These are phyloP conservation scores for Tubiluchus corallicola DNA, from an alignment of 2,888 invertebrate genomes.

Conservation along the genomic window DNA sequence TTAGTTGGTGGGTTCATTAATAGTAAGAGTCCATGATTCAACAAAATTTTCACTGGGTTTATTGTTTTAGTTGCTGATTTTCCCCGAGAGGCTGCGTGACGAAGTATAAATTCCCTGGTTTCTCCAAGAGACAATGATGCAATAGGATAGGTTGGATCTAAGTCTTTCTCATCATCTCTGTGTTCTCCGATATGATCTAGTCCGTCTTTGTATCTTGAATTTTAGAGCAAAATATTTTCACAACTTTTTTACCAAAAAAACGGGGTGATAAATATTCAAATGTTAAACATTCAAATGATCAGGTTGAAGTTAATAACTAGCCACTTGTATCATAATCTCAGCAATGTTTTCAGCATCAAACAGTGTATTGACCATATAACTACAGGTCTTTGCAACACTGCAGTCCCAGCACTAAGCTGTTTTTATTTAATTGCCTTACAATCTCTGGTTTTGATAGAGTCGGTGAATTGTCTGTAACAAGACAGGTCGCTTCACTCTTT, in stretches of 20 bases:
- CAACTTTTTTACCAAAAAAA: background rate
- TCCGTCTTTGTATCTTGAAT: conserved; percentile 44
- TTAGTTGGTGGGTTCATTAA: conserved; percentile 53
- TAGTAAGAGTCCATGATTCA: conserved; percentile 45
- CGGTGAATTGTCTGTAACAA: no score
- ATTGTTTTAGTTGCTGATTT: conserved; percentile 15
- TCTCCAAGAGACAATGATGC: conserved; percentile 48
- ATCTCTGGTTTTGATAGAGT: no score
- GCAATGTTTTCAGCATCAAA: no score
- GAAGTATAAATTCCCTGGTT: conserved; percentile 42
- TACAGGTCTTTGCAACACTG: no score
- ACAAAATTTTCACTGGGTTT: conserved; percentile 31
- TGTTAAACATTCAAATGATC: no score
- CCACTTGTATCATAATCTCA: no score
- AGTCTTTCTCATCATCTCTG: conserved; percentile 46
- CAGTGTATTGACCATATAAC: no score
- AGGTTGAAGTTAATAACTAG: no score
- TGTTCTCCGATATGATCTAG: conserved; percentile 50
- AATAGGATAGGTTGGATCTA: conserved; percentile 41
- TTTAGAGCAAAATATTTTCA: conserved; percentile 4
- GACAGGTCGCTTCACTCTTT: no score
- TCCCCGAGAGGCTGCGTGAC: conserved; percentile 39
- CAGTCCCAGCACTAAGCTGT: no score
- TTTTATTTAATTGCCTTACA: no score
- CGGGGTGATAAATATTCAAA: no score